Evolutionary conservation across 2,797 vertebrate genomes (phyloP).

Genomic region (Onychomys torridus): DNA sequence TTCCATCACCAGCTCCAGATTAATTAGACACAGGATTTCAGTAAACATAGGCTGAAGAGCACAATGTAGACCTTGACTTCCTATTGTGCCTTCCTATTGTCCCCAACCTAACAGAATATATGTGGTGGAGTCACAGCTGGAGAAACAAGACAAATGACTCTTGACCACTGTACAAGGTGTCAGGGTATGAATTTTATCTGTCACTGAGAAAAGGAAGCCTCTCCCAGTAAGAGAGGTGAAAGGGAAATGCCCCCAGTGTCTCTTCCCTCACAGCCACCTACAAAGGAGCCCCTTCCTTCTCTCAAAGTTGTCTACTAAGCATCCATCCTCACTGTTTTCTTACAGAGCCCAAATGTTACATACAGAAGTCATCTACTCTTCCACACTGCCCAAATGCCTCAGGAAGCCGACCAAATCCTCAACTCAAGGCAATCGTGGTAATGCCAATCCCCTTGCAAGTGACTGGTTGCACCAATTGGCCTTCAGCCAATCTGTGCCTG

Average conservation of each 20-base stretch:
- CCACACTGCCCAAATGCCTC: not conserved
- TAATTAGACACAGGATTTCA: slow-evolving; percentile 28
- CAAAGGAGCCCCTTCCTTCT: not conserved
- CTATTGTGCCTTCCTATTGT: not conserved
- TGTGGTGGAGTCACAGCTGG: not conserved
- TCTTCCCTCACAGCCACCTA: not conserved
- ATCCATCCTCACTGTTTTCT: not conserved
- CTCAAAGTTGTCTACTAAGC: not conserved
- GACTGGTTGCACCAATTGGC: slow-evolving; percentile 2
- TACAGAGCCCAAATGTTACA: not conserved
- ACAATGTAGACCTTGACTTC: slow-evolving; percentile 38
- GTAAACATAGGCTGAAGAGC: not conserved
- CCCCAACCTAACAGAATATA: not conserved
- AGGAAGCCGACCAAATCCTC: not conserved
- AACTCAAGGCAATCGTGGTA: not conserved
- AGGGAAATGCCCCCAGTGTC: not conserved
- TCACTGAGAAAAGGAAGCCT: not conserved
- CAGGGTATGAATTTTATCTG: not conserved
- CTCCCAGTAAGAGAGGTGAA: not conserved
- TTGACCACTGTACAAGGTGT: not conserved
- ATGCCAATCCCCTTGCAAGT: not conserved
- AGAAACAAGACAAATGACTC: not conserved
- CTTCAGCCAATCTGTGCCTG: not conserved
- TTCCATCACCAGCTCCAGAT: not conserved
- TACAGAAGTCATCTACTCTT: not conserved